These are phyloP conservation scores for Lontra canadensis DNA, from an alignment of 2,113 vertebrate species.

Conservation along the genomic window DNA sequence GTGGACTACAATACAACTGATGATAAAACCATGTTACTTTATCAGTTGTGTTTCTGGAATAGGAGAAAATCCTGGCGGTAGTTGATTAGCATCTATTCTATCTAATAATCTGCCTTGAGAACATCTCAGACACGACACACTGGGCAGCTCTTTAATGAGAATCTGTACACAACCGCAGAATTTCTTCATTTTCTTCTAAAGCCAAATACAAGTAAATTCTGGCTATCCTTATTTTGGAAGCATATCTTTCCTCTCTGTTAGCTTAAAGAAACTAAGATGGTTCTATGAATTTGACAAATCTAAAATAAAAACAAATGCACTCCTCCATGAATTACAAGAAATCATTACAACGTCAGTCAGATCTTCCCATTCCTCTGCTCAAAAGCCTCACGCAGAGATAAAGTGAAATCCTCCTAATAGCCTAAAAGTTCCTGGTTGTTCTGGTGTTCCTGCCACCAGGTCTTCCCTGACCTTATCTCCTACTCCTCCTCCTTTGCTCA, in stretches of 20 bases:
- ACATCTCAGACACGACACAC: not conserved
- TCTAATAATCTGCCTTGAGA: conserved; percentile 20
- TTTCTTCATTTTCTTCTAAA: conserved; percentile 35
- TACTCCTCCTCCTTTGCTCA: not conserved
- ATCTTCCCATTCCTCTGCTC: not conserved
- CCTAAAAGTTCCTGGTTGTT: not conserved
- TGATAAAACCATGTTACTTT: conserved; percentile 12
- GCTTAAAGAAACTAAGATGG: conserved; percentile 38
- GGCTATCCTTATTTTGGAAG: conserved; percentile 6
- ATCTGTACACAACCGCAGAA: not conserved
- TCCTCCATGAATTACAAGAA: not conserved
- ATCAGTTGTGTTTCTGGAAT: not conserved
- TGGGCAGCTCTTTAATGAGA: not conserved
- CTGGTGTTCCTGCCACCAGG: not conserved
- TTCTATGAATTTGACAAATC: not conserved
- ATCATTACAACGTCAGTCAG: not conserved
- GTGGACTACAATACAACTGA: not conserved
- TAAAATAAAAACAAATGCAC: conserved; percentile 1
- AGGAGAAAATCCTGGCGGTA: not conserved
- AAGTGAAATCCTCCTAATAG: not conserved
- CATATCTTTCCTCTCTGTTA: not conserved
- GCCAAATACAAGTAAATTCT: conserved; percentile 24
- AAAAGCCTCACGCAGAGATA: not conserved
- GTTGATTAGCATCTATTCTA: not conserved
- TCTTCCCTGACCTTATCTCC: not conserved